Percentiles rank a stretch among this genome's conserved stretches.
Evolutionary conservation across 2,888 invertebrate species (phyloP).

Genomic region (Ferrisia virgata): DNA sequence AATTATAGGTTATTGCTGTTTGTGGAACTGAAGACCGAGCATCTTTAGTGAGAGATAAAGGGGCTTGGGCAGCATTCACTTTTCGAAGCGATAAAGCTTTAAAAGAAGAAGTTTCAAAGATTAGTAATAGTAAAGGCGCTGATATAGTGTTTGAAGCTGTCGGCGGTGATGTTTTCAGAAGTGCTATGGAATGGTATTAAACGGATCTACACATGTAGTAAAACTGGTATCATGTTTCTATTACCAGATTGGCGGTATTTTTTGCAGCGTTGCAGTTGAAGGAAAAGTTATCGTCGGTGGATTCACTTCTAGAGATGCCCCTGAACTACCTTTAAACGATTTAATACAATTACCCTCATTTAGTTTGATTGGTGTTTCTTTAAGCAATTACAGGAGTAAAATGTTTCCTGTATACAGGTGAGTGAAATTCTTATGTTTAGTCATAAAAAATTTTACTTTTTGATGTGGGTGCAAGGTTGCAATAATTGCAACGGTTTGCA

Average conservation of each 20-base stretch:
- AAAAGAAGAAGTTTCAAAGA: conserved; percentile 58
- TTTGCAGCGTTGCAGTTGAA: conserved; percentile 58
- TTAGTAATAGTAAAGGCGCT: conserved; percentile 62
- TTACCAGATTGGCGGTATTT: conserved; percentile 27
- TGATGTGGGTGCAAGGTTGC: no score
- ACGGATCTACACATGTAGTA: not conserved
- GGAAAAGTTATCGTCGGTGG: conserved; percentile 58
- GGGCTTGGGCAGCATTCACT: conserved; percentile 64
- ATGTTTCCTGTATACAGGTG: conserved; percentile 59
- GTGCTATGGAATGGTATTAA: conserved; percentile 59
- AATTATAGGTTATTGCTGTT: conserved; percentile 64
- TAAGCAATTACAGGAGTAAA: conserved; percentile 57
- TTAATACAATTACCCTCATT: conserved; percentile 54
- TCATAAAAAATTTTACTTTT: not conserved
- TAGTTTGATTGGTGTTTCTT: conserved; percentile 58
- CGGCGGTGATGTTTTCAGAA: conserved; percentile 61
- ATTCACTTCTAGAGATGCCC: conserved; percentile 57
- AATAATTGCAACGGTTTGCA: no score
- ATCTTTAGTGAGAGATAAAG: conserved; percentile 59
- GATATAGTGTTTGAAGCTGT: conserved; percentile 65
- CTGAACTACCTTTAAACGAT: conserved; percentile 54
- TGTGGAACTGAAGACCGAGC: conserved; percentile 63
- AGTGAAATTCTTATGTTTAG: conserved; percentile 46
- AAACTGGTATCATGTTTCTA: no score
- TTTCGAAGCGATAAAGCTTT: conserved; percentile 58